phyloP scores from a whole-genome alignment of 1,140 invertebrate genomes.

The Ruditapes philippinarum region DNA sequence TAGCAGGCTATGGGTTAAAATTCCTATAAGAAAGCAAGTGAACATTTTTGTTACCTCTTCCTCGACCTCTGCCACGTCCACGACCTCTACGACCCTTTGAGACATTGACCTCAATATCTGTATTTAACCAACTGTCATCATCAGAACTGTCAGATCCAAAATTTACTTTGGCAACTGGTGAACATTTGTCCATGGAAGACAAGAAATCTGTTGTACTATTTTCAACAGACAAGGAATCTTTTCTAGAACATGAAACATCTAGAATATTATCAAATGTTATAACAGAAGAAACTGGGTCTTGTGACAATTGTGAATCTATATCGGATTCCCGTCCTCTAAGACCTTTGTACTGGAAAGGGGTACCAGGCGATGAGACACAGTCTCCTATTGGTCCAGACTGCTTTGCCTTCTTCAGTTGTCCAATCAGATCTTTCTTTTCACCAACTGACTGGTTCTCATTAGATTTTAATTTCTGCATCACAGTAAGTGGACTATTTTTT shows the following conservation, averaged over 20 bases:
- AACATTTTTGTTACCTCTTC: too few species aligned
- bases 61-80: slow-evolving; percentile 6
- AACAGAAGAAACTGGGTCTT: neutral
- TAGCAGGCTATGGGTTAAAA: too few species aligned
- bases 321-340: slow-evolving; percentile 35
- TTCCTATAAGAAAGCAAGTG: too few species aligned
- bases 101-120: neutral
- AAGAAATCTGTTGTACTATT: neutral
- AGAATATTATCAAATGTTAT: neutral
- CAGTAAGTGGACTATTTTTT: neutral
- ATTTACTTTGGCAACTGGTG: neutral
- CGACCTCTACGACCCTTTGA: neutral
- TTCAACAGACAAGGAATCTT: neutral
- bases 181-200: neutral
- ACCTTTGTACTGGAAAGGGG: slow-evolving; percentile 58
- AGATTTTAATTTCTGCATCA: slow-evolving; percentile 50
- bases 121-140: neutral
- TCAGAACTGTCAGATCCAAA: neutral
- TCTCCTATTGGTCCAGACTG: slow-evolving; percentile 4
- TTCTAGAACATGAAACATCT: neutral
- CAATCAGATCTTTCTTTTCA: slow-evolving; percentile 14
- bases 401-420: slow-evolving; percentile 20
- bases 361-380: slow-evolving; percentile 21
- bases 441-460: neutral
- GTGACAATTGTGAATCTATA: neutral